phyloP scores from a whole-genome alignment of 1,140 invertebrate genomes.

The Battus philenor region DNA sequence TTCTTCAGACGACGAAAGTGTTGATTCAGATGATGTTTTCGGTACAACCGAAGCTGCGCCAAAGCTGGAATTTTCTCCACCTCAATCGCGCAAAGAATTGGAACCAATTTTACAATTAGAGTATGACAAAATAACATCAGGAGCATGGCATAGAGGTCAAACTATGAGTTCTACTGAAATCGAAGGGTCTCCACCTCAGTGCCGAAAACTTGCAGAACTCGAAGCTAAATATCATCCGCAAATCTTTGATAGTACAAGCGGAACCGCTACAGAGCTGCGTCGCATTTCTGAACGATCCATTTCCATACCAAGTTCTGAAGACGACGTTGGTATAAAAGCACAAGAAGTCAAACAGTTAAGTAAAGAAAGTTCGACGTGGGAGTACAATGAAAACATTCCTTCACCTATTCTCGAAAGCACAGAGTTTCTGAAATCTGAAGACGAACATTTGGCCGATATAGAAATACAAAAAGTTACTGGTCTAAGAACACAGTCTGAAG shows the following conservation, averaged over 20 bases:
- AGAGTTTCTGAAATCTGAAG: conserved; percentile 78
- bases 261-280: conserved; percentile 78
- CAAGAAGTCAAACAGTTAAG: conserved; percentile 69
- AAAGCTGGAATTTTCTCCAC: conserved; percentile 81
- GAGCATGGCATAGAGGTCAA: conserved; percentile 80
- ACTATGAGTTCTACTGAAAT: conserved; percentile 85
- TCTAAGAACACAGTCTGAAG: conserved; percentile 41
- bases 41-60: conserved; percentile 82
- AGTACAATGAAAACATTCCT: conserved; percentile 79
- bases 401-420: conserved; percentile 78
- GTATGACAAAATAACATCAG: conserved; percentile 80
- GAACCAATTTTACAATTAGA: conserved; percentile 82
- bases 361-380: conserved; percentile 76
- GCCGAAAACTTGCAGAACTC: conserved; percentile 76
- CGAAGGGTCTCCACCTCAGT: conserved; percentile 82
- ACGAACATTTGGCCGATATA: conserved; percentile 73
- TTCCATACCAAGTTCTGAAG: conserved; percentile 83
- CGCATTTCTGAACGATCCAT: conserved; percentile 82
- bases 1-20: conserved; percentile 82
- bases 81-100: conserved; percentile 82
- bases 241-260: conserved; percentile 76
- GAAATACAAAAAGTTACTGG: conserved; percentile 72
- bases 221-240: conserved; percentile 79
- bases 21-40: conserved; percentile 84
- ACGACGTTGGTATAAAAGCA: conserved; percentile 76